Percentiles rank a stretch among this genome's conserved stretches.
These are phyloP conservation scores for Apis mellifera DNA, from an alignment of 1,140 invertebrate genomes.

Conservation along the genomic window DNA sequence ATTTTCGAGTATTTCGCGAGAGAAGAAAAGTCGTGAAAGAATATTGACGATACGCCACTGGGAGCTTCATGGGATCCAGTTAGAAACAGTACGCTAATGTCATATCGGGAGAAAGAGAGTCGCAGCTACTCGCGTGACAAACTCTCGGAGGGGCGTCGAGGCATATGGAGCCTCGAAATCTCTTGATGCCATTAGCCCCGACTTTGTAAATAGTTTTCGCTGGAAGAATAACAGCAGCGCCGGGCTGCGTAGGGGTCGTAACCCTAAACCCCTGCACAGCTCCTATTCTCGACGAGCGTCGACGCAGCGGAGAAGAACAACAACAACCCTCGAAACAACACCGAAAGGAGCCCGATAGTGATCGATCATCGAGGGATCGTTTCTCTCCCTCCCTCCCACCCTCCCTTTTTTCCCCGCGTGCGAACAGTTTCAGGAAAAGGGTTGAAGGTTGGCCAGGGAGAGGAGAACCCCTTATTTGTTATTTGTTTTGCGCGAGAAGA, in stretches of 20 bases:
- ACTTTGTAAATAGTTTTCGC: slow-evolving; percentile 80
- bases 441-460: slow-evolving; percentile 57
- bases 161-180: slow-evolving; percentile 72
- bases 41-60: slow-evolving; percentile 54
- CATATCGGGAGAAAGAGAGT: slow-evolving; percentile 40
- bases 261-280: slow-evolving; percentile 66
- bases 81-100: slow-evolving; percentile 65
- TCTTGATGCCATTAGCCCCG: slow-evolving; percentile 78
- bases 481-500: slow-evolving; percentile 75
- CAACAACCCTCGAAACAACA: slow-evolving; percentile 28
- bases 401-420: neutral
- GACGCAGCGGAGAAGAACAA: slow-evolving; percentile 54
- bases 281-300: slow-evolving; percentile 61
- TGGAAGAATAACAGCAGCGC: slow-evolving; percentile 76
- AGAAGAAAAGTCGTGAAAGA: neutral
- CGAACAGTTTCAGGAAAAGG: slow-evolving; percentile 63
- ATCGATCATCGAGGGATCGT: slow-evolving; percentile 74
- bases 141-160: slow-evolving; percentile 37
- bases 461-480: slow-evolving; percentile 44
- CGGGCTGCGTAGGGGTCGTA: slow-evolving; percentile 59
- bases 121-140: slow-evolving; percentile 35
- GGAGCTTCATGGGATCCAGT: slow-evolving; percentile 47
- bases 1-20: neutral
- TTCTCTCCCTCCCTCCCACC: slow-evolving; percentile 24
- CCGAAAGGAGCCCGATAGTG: slow-evolving; percentile 70